Evolutionary conservation across 1,140 invertebrate species (phyloP), one percentile per base, ranked within the genome.

Genomic region (Temnothorax curvispinosus): DNA sequence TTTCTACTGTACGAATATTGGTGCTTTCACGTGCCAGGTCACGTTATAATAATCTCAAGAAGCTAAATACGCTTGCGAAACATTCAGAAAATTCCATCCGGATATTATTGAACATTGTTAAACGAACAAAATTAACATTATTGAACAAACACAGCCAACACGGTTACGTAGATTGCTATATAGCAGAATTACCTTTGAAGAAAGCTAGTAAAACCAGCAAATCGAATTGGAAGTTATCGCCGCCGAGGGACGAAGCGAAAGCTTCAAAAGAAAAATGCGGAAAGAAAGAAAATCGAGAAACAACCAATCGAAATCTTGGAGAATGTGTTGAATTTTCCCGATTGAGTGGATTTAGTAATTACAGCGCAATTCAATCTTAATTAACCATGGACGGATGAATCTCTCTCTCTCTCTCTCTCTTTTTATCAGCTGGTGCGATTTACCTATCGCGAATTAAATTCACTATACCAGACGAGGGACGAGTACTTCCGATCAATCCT

Each of bases 311-410:
- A 80, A 64, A 52, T 81, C 15, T 38, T 21, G 21, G 21, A 60
- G 8, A 65, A 21, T 54, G 15, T 54, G 35, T 64, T 77, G 13
- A 38, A 71, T 60, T 75, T 44, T 27, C 32, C 21, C 67, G 6
- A 72, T 64, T 35, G 41, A 76, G 52, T 58, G 64, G 27, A 6
- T 15, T 41, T 32, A 1, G 62, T 87, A 88, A 90, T 91, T 85
- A 52, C 47, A 47, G 41, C 38, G 75, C 86, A 86, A 89, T 90
- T 88, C 90, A 88, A 87, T 89, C 88, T 91, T 88, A 91, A 91
- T 92, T 92, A 91, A 89, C 76, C 72, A 13, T 86, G 52, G 85
- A 81, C 50, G 54, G 76, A 87, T 77, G 58, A 87, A 77, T 50
- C 13, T 67, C 41, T 47, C 65, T 47, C 41, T 15, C 21, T 47